Conservation (phyloP, 1,140 invertebrate genomes). For the Sycophila sp. region DNA sequence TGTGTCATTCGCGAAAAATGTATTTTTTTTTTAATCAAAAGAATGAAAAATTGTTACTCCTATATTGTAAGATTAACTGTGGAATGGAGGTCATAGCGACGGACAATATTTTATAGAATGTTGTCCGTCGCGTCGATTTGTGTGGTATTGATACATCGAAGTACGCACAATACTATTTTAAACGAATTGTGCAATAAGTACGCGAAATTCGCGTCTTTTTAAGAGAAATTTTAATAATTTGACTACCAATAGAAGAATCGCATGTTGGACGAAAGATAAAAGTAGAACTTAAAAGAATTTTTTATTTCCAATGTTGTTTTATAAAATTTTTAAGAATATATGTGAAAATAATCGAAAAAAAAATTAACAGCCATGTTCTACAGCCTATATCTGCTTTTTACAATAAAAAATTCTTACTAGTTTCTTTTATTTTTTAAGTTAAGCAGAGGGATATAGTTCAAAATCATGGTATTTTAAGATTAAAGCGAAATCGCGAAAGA, state of each 20-base stretch:
- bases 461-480: no score
- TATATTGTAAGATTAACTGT: no score
- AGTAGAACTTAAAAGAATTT: slow-evolving; percentile 9
- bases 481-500: neutral
- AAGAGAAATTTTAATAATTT: neutral
- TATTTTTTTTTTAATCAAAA: slow-evolving; percentile 34
- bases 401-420: slow-evolving; percentile 24
- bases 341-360: no score
- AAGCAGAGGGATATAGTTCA: neutral
- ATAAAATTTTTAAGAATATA: neutral
- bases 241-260: neutral
- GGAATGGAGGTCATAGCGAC: no score
- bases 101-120: no score
- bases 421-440: neutral
- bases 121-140: no score
- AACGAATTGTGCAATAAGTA: no score
- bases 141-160: no score
- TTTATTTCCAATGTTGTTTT: slow-evolving; percentile 2
- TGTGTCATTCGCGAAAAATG: no score
- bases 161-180: no score
- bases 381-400: slow-evolving; percentile 14
- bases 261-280: neutral
- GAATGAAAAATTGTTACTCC: no score
- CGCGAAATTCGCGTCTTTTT: neutral
- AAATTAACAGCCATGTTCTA: slow-evolving; percentile 29